Percentiles rank a stretch among this genome's conserved stretches.
phyloP scores from a whole-genome alignment of 2,113 vertebrate species.

The Rhizomys pruinosus region DNA sequence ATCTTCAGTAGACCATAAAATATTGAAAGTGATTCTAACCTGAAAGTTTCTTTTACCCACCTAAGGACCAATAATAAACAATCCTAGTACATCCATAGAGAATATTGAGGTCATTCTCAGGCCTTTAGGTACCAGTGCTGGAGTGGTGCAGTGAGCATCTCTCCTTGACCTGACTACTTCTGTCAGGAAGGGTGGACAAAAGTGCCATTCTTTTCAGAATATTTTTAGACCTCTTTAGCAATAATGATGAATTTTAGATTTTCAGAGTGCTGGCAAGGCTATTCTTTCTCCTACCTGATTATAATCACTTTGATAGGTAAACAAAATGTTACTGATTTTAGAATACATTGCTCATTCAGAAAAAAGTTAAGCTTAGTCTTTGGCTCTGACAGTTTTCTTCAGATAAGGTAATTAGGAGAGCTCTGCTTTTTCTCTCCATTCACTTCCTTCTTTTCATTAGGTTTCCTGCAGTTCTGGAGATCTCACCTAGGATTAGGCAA shows the following conservation, averaged over 20 bases:
- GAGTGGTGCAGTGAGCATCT: background rate
- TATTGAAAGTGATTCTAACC: conserved; percentile 53
- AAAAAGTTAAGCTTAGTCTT: background rate
- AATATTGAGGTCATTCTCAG: conserved; percentile 1
- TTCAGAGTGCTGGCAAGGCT: conserved; percentile 13
- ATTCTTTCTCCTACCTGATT: background rate
- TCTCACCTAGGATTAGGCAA: background rate
- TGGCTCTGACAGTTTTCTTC: background rate
- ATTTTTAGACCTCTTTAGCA: conserved; percentile 26
- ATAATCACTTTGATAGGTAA: background rate
- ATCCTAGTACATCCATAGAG: background rate
- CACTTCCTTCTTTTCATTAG: no score
- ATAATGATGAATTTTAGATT: background rate
- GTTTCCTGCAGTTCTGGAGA: background rate
- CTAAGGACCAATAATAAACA: conserved; percentile 26
- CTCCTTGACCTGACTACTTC: background rate
- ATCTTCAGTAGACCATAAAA: background rate
- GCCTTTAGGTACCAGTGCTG: background rate
- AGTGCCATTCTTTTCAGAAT: conserved; percentile 7
- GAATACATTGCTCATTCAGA: background rate
- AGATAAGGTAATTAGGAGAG: background rate
- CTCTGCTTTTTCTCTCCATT: background rate
- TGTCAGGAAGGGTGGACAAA: background rate
- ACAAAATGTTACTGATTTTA: conserved; percentile 48
- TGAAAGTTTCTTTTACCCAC: background rate